A percentile compares a stretch with the other conserved stretches of the same genome.
Conservation (phyloP, 2,113 vertebrate genomes). For the Paratilapia polleni region DNA sequence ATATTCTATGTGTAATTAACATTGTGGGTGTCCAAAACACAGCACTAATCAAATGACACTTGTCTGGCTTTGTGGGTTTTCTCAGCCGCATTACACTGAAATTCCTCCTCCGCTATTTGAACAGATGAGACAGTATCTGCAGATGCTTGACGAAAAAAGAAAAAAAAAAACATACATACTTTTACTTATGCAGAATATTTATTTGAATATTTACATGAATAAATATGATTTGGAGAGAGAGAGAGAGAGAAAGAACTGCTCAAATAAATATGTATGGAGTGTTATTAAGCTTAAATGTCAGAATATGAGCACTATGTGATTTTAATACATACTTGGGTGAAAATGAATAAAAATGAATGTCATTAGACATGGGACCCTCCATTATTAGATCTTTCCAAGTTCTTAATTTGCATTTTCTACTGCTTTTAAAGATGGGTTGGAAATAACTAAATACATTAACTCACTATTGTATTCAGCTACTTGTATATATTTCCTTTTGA, state of each 20-base stretch:
- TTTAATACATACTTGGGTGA: neutral
- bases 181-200: conserved; percentile 1
- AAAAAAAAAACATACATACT: neutral
- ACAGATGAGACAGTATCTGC: conserved; percentile 11
- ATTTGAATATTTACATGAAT: conserved; percentile 7
- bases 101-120: conserved; percentile 45
- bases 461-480: neutral
- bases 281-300: conserved; percentile 38
- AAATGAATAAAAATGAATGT: conserved; percentile 5
- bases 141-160: neutral
- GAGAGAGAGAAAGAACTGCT: neutral
- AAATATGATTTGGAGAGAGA: neutral
- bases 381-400: conserved; percentile 4
- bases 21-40: conserved; percentile 58
- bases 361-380: conserved; percentile 2
- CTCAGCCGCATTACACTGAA: conserved; percentile 7
- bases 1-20: conserved; percentile 57
- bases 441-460: neutral
- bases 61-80: conserved; percentile 49
- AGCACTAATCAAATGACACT: conserved; percentile 58
- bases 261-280: conserved; percentile 6
- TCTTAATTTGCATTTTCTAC: conserved; percentile 2
- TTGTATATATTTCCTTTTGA: neutral
- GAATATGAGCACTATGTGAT: neutral
- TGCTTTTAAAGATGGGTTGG: neutral